Percentiles rank a stretch among this genome's conserved stretches.
These are phyloP conservation scores for Arctocebus calabarensis DNA, from an alignment of 2,797 vertebrate genomes.

Conservation along the genomic window DNA sequence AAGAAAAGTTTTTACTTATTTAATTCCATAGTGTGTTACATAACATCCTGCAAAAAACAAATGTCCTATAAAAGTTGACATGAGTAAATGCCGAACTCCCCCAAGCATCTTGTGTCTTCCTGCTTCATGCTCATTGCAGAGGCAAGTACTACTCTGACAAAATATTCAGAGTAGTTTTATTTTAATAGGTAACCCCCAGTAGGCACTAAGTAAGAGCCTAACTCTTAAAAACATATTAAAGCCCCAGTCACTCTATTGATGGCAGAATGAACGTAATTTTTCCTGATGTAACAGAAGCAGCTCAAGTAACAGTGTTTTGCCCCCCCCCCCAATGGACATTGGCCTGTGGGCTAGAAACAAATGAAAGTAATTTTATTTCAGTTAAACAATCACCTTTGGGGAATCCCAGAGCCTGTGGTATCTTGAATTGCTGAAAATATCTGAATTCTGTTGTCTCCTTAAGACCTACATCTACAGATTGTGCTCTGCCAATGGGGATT, in stretches of 20 bases:
- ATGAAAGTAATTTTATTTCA: slow-evolving; percentile 71
- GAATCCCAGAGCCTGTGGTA: slow-evolving; percentile 11
- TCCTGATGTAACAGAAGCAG: slow-evolving; percentile 56
- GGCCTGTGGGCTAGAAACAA: slow-evolving; percentile 69
- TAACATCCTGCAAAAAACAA: slow-evolving; percentile 43
- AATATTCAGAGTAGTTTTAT: slow-evolving; percentile 35
- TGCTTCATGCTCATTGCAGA: slow-evolving; percentile 47
- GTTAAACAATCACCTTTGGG: slow-evolving; percentile 58
- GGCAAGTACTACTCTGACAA: slow-evolving; percentile 5
- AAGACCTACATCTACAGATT: slow-evolving; percentile 54
- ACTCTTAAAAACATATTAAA: slow-evolving; percentile 53
- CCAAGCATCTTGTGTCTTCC: slow-evolving; percentile 30
- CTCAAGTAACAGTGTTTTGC: neutral
- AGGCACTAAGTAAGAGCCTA: slow-evolving; percentile 24
- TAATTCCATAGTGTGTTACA: neutral
- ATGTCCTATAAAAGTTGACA: slow-evolving; percentile 32
- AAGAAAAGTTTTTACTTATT: slow-evolving; percentile 55
- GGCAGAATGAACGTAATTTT: slow-evolving; percentile 54
- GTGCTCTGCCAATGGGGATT: slow-evolving; percentile 1
- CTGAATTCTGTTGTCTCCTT: slow-evolving; percentile 40
- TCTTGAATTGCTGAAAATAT: slow-evolving; percentile 56
- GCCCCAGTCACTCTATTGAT: slow-evolving; percentile 32
- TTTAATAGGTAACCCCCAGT: slow-evolving; percentile 34
- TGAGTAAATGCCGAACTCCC: slow-evolving; percentile 38
- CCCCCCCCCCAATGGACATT: neutral